Percentiles rank a stretch among this genome's conserved stretches.
phyloP scores from a whole-genome alignment of 2,113 vertebrate genomes.

The Centrocercus urophasianus region DNA sequence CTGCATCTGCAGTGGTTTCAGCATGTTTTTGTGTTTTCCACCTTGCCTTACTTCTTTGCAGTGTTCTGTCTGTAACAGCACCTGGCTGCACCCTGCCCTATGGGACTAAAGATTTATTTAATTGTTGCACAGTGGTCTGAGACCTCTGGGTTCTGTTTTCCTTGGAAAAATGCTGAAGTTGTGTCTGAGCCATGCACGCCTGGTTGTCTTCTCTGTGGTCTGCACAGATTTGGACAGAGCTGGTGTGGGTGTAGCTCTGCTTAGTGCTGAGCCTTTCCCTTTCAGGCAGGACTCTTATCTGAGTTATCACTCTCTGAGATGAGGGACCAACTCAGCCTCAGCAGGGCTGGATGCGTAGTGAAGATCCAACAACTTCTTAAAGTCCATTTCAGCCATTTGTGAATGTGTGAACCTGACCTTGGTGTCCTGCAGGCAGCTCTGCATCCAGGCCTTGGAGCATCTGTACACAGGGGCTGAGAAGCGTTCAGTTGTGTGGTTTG shows the following conservation, averaged over 20 bases:
- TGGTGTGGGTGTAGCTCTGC: fast-evolving
- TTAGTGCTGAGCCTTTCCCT: not conserved
- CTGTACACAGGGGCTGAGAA: not conserved
- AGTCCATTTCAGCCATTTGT: fast-evolving
- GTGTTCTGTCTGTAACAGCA: fast-evolving
- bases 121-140: not conserved
- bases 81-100: not conserved
- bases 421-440: not conserved
- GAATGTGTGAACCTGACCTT: not conserved
- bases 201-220: not conserved
- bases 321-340: not conserved
- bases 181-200: not conserved
- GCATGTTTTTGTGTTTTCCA: not conserved
- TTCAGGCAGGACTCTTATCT: not conserved
- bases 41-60: not conserved
- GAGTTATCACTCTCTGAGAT: fast-evolving
- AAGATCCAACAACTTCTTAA: not conserved
- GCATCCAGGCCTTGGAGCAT: not conserved
- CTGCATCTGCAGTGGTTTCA: not conserved
- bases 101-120: not conserved
- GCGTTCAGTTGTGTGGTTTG: not conserved
- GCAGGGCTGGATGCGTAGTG: not conserved
- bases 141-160: not conserved
- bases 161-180: not conserved
- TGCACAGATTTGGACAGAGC: not conserved